A percentile compares a stretch with the other conserved stretches of the same genome.
phyloP scores from a whole-genome alignment of 2,888 invertebrate species.

The Piscicola geometra region DNA sequence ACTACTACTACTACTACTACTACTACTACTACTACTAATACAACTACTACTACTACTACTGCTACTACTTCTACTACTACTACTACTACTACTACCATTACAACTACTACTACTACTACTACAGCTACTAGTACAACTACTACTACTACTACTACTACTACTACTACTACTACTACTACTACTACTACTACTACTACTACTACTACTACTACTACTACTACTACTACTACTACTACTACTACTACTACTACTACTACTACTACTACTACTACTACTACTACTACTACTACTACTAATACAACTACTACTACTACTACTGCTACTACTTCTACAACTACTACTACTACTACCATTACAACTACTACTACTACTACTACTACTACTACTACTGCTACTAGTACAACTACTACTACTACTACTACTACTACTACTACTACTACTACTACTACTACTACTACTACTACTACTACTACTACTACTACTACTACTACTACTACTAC shows the following conservation, averaged over 20 bases:
- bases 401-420: slow-evolving; percentile 16
- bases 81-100: slow-evolving; percentile 22
- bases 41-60: slow-evolving; percentile 7
- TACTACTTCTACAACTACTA: too few species aligned
- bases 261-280: too few species aligned
- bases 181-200: too few species aligned
- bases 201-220: too few species aligned
- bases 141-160: slow-evolving; percentile 10
- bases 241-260: too few species aligned
- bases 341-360: slow-evolving; percentile 6
- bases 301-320: too few species aligned
- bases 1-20: slow-evolving; percentile 17
- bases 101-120: slow-evolving; percentile 22
- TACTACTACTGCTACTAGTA: slow-evolving; percentile 15
- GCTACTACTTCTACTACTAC: slow-evolving; percentile 20
- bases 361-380: slow-evolving; percentile 21
- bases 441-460: slow-evolving; percentile 19
- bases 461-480: slow-evolving; percentile 24
- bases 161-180: too few species aligned
- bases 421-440: slow-evolving; percentile 17
- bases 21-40: slow-evolving; percentile 4
- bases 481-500: slow-evolving; percentile 24
- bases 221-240: too few species aligned
- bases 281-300: too few species aligned
- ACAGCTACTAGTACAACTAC: slow-evolving; percentile 14